Percentiles rank a stretch among this genome's conserved stretches.
Evolutionary conservation across 2,113 vertebrate species (phyloP).

Genomic region (Bos javanicus): DNA sequence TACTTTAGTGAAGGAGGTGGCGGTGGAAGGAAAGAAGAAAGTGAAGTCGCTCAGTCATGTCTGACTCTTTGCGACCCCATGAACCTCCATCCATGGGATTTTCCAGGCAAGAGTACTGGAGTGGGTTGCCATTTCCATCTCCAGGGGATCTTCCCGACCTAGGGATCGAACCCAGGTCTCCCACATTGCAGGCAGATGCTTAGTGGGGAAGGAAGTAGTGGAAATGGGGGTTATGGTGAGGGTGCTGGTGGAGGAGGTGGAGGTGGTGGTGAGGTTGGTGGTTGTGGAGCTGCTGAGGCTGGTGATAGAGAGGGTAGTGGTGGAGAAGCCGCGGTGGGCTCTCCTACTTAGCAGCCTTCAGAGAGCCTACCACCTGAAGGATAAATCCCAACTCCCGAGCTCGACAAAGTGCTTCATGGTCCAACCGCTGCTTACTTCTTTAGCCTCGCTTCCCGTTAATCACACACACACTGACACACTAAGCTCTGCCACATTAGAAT

Average conservation of each 20-base stretch:
- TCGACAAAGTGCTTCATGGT: rapidly evolving
- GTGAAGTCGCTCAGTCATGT: neutral
- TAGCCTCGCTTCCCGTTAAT: neutral
- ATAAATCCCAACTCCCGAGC: neutral
- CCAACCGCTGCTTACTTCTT: neutral
- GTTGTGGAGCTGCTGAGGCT: neutral
- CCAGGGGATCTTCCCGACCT: neutral
- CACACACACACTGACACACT: neutral
- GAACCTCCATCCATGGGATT: neutral
- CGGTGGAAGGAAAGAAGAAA: neutral
- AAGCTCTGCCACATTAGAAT: neutral
- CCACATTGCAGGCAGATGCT: neutral
- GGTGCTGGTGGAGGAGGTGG: no score
- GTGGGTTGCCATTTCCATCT: neutral
- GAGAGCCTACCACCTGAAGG: neutral
- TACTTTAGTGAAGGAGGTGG: neutral
- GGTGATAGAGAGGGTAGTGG: neutral
- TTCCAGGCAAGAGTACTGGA: neutral
- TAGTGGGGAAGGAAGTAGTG: neutral
- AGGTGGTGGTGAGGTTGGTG: neutral
- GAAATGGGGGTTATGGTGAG: neutral
- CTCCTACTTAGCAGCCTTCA: neutral
- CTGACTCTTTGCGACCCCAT: neutral
- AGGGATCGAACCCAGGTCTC: neutral
- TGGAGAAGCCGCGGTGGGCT: rapidly evolving